These are phyloP conservation scores for Brassicogethes aeneus DNA, from an alignment of 2,888 invertebrate species.

Conservation along the genomic window DNA sequence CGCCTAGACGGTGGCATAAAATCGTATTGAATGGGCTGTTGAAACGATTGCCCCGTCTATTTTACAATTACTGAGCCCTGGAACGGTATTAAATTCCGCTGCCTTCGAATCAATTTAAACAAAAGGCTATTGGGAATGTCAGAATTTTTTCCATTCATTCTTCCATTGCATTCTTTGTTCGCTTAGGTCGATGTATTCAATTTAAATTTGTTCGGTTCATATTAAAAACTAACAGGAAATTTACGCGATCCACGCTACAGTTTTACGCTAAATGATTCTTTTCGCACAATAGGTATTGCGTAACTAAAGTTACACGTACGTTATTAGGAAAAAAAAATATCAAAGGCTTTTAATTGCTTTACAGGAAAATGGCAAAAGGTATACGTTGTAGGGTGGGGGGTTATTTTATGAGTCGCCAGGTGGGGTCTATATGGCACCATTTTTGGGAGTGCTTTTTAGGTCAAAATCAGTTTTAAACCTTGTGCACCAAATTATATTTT, in stretches of 20 bases:
- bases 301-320: no score
- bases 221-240: conserved; percentile 1
- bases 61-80: conserved; percentile 34
- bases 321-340: no score
- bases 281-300: no score
- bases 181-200: conserved; percentile 2
- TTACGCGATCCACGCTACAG: conserved; percentile 7
- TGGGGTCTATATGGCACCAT: no score
- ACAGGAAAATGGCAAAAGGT: no score
- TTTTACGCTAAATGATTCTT: conserved; percentile 10
- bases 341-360: no score
- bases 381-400: no score
- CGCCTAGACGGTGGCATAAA: conserved; percentile 14
- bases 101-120: conserved; percentile 37
- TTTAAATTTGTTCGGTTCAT: background rate
- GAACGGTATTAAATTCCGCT: conserved; percentile 38
- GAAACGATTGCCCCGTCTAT: conserved; percentile 22
- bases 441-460: no score
- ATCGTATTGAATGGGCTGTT: conserved; percentile 17
- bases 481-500: no score
- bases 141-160: conserved; percentile 29
- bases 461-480: no score
- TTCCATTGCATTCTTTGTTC: conserved; percentile 28
- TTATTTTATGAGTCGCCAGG: no score
- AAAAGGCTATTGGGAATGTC: conserved; percentile 33